Conservation (phyloP, 2,888 invertebrate genomes). For the Stictocephala bisonia region DNA sequence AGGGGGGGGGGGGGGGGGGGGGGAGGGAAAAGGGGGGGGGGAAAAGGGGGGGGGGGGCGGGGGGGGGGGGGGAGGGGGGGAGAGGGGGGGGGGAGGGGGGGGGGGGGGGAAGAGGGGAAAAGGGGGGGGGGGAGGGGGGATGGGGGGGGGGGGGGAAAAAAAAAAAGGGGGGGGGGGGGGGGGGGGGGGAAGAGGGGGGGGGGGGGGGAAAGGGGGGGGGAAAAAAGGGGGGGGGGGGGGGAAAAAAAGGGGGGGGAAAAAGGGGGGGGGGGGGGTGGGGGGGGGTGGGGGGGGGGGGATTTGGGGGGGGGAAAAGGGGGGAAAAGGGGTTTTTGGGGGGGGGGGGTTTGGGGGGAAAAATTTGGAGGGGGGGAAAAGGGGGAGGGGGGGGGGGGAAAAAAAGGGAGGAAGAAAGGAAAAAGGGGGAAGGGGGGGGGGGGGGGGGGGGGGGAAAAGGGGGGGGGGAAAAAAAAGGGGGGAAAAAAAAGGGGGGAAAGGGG, state of each 20-base stretch:
- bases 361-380: too few relatives aligned
- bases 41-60: neutral
- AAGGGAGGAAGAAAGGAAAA: neutral
- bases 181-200: neutral
- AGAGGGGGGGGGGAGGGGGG: neutral
- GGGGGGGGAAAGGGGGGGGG: neutral
- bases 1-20: neutral
- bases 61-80: neutral
- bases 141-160: neutral
- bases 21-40: neutral
- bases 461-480: neutral
- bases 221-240: neutral
- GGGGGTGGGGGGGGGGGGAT: too few relatives aligned
- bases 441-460: neutral
- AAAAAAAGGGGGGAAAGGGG: neutral
- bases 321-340: too few relatives aligned
- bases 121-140: neutral
- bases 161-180: neutral
- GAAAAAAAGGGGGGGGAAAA: neutral
- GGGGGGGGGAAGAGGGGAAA: neutral
- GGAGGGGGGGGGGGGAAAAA: neutral
- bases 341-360: too few relatives aligned
- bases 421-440: neutral
- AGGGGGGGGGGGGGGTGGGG: too few relatives aligned
- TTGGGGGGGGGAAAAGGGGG: neutral